These are phyloP conservation scores for Melinopterus prodromus DNA, from an alignment of 2,888 invertebrate genomes.

Conservation along the genomic window DNA sequence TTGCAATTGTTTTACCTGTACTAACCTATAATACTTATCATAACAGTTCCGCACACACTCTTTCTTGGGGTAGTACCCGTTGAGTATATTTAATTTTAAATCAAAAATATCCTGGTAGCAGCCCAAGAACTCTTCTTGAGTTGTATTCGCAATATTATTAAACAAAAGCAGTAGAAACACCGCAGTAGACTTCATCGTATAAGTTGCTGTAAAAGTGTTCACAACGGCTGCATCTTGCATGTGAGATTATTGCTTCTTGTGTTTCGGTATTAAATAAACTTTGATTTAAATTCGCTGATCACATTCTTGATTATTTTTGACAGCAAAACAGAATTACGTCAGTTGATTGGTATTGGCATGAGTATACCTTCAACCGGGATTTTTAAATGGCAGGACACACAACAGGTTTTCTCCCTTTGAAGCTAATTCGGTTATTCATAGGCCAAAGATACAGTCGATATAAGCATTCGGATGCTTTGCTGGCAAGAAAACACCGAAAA, in stretches of 20 bases:
- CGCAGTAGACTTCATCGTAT: not conserved
- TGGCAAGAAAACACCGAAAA: too few species aligned
- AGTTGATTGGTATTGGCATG: not conserved
- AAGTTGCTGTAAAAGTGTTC: constrained; percentile 24
- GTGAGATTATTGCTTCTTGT: not conserved
- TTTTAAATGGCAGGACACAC: not conserved
- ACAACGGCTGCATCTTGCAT: not conserved
- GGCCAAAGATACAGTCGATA: not conserved
- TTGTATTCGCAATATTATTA: not conserved
- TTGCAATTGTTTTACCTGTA: constrained; percentile 13
- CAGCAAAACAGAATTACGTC: constrained; percentile 4
- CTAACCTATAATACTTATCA: constrained; percentile 49
- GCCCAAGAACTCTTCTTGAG: constrained; percentile 42
- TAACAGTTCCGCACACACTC: constrained; percentile 49
- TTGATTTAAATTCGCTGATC: not conserved
- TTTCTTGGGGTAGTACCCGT: constrained; percentile 41
- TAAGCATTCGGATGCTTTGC: not conserved
- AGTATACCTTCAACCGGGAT: not conserved
- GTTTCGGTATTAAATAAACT: not conserved
- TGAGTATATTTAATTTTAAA: constrained; percentile 37
- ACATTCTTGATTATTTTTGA: not conserved
- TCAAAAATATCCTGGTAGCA: constrained; percentile 48
- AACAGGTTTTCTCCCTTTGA: not conserved
- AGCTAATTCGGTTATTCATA: not conserved
- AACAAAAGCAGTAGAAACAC: not conserved